Evolutionary conservation across 2,113 vertebrate species (phyloP).

Genomic region (Prinia subflava): DNA sequence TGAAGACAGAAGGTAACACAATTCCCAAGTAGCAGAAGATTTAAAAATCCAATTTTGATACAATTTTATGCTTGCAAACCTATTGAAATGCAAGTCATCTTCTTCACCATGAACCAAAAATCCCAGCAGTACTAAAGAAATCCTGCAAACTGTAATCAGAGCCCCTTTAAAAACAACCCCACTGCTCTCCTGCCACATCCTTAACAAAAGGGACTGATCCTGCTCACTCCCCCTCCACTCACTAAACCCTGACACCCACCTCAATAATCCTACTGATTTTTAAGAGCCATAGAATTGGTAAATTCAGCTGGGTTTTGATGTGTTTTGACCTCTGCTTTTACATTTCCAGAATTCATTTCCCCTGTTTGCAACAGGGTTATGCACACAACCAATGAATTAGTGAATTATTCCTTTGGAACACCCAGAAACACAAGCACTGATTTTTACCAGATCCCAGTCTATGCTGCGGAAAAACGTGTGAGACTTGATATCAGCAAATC

Average conservation of each 20-base stretch:
- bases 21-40: not conserved
- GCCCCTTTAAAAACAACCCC: not conserved
- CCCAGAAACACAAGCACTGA: not conserved
- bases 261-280: not conserved
- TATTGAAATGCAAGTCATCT: not conserved
- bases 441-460: slow-evolving; percentile 97
- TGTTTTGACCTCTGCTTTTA: not conserved
- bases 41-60: not conserved
- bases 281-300: rapidly evolving
- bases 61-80: not conserved
- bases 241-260: not conserved
- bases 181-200: not conserved
- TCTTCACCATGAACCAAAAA: not conserved
- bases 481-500: slow-evolving; percentile 95
- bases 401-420: not conserved
- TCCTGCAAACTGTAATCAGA: not conserved
- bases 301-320: not conserved
- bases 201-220: not conserved
- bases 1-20: not conserved
- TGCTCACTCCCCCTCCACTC: not conserved
- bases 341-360: not conserved
- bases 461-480: slow-evolving; percentile 98
- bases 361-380: rapidly evolving
- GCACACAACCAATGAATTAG: not conserved
- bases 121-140: not conserved